These are phyloP conservation scores for Coboldia fuscipes DNA, from an alignment of 1,140 invertebrate genomes.

Conservation along the genomic window DNA sequence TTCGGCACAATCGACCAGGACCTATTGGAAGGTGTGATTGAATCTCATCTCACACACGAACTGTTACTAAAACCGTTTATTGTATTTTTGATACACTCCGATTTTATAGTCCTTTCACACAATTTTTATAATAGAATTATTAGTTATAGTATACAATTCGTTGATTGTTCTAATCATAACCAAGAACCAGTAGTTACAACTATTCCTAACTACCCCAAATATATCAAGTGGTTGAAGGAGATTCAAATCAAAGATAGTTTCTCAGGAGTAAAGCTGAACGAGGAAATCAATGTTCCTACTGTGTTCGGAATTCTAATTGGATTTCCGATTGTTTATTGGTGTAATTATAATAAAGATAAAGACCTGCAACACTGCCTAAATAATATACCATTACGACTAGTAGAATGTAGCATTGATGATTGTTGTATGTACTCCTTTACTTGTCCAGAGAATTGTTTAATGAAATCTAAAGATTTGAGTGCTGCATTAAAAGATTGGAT, in stretches of 20 bases:
- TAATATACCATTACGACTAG: too few species aligned
- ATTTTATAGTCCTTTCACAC: not conserved
- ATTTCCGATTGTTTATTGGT: slow-evolving; percentile 2
- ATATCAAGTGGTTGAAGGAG: too few species aligned
- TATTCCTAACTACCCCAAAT: not conserved
- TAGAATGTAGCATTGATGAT: too few species aligned
- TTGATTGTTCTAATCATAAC: not conserved
- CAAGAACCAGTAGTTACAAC: not conserved
- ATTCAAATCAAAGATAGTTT: too few species aligned
- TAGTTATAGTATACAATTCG: not conserved
- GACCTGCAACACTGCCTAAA: not conserved
- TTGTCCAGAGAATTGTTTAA: not conserved
- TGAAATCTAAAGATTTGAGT: too few species aligned
- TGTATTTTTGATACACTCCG: not conserved
- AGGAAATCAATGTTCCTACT: not conserved
- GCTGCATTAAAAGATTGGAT: too few species aligned
- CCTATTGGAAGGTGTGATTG: not conserved
- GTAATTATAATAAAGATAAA: not conserved
- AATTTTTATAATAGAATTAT: not conserved
- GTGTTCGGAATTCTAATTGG: slow-evolving; percentile 1
- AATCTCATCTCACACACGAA: not conserved
- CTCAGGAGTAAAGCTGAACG: too few species aligned
- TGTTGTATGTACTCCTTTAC: not conserved
- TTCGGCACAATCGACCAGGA: not conserved
- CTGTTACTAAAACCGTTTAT: not conserved